Conservation (phyloP, 2,888 invertebrate genomes). For the Bugula neritina region DNA sequence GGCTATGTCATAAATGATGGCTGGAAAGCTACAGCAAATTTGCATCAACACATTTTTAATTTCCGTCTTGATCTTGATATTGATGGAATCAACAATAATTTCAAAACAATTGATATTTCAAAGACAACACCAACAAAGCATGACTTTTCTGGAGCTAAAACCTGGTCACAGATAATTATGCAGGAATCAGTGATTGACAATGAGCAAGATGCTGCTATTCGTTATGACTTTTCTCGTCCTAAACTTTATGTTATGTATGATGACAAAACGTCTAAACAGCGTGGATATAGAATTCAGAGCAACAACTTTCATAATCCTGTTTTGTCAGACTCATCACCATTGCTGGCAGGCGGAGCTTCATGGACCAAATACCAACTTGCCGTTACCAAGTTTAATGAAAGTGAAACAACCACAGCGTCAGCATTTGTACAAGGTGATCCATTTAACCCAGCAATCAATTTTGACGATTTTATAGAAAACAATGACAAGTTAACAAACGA, state of each 20-base stretch:
- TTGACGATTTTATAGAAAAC: slow-evolving; percentile 40
- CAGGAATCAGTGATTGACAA: slow-evolving; percentile 27
- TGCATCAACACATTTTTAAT: slow-evolving; percentile 45
- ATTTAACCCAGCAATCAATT: slow-evolving; percentile 40
- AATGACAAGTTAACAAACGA: slow-evolving; percentile 40
- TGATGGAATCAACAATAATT: slow-evolving; percentile 29
- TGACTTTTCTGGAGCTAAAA: background rate
- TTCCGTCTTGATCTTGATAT: slow-evolving; percentile 34
- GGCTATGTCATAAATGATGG: slow-evolving; percentile 36
- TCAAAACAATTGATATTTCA: slow-evolving; percentile 33
- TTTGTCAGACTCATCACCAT: background rate
- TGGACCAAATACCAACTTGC: slow-evolving; percentile 44
- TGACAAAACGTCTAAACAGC: slow-evolving; percentile 22
- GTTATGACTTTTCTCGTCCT: slow-evolving; percentile 41
- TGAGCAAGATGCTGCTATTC: slow-evolving; percentile 38
- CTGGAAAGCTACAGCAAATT: slow-evolving; percentile 35
- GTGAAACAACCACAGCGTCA: slow-evolving; percentile 41
- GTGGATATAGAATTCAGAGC: slow-evolving; percentile 14
- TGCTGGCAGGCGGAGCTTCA: slow-evolving; percentile 34
- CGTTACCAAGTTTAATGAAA: slow-evolving; percentile 40
- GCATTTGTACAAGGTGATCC: slow-evolving; percentile 45
- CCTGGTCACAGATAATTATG: slow-evolving; percentile 18
- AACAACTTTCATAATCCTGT: background rate
- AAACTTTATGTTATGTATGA: slow-evolving; percentile 41
- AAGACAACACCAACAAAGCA: background rate